These are phyloP conservation scores for Gasterosteus aculeatus DNA, from an alignment of 2,113 vertebrate genomes.

Conservation along the genomic window DNA sequence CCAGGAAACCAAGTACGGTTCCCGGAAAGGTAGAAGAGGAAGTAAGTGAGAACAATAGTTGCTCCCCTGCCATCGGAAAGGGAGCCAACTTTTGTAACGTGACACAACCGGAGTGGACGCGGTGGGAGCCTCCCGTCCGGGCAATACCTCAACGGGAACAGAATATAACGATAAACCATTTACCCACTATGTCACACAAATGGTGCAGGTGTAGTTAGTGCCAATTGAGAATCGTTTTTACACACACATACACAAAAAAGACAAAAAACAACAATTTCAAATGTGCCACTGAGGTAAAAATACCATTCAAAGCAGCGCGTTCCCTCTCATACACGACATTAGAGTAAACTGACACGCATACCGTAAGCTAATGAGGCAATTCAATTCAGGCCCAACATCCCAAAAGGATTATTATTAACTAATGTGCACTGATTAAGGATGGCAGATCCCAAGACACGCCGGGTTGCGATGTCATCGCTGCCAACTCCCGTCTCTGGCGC, in stretches of 20 bases:
- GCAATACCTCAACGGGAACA: too few relatives aligned
- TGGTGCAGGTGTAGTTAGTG: background rate
- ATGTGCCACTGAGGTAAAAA: background rate
- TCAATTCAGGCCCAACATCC: conserved; percentile 5
- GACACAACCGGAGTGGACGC: conserved; percentile 16
- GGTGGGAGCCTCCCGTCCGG: background rate
- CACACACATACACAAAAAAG: background rate
- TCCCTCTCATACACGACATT: background rate
- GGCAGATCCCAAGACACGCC: conserved; percentile 3
- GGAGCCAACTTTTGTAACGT: conserved; percentile 9
- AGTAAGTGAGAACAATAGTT: conserved; percentile 30
- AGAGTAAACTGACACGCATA: background rate
- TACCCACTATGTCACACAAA: background rate
- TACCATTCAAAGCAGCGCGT: background rate
- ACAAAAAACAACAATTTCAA: conserved; percentile 5
- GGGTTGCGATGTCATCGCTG: conserved; percentile 11
- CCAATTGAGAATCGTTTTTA: background rate
- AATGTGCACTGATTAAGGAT: conserved; percentile 9
- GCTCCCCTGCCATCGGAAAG: conserved; percentile 22
- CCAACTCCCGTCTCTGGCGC: background rate
- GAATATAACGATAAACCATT: too few relatives aligned
- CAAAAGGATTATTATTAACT: conserved; percentile 8
- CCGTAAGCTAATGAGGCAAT: conserved; percentile 4
- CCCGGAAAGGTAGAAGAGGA: background rate
- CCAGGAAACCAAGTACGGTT: background rate